Evolutionary conservation across 1,140 invertebrate genomes (phyloP), one percentile per base, ranked within the genome.

Genomic region (Aphelinus atriplicis): DNA sequence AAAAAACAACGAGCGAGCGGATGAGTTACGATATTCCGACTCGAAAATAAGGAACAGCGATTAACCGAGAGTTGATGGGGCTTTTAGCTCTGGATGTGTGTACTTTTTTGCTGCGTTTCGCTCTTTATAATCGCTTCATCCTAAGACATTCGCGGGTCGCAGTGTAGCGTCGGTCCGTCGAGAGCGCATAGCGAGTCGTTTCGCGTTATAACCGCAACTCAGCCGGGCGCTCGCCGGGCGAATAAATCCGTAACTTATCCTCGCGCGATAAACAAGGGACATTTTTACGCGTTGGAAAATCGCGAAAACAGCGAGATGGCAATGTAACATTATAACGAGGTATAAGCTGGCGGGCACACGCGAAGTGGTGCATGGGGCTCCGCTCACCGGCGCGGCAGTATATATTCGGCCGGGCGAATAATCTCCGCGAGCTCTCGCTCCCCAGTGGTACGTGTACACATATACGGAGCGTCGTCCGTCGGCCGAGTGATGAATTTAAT

Each of bases 401-500:
- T 26, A 26, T 26, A 26, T 26, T 53, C 6, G 9, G 62, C 45
- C 55, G 61, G 42, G 42, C 50, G 65, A 69, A 42, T 64, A 69
- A 69, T 68, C 66, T 56, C 3, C 65, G 7, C 26, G 43, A 6
- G 58, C 60, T 10, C 26, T 26, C 26, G 26, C 26, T 26, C 26
- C 42, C 47, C 58, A 53, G 57, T 62, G 51, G 51, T 53, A 57
- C 50, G 56, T 71, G 64, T 64, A 64, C 55, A 64, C 70, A 51
- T 4, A 43, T 4, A 43, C 58, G 58, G 58, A 60, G 62, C 43
- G 62, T 46, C 47, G 42, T 58, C 47, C 45, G 43, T 71, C 50
- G 45, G 58, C 10, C 58, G 45, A 62, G 75, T 72, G 70, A 77
- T 77, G 65, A 77, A 77, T 77, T 77, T 77, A 77, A 77, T 77